phyloP scores from a whole-genome alignment of 2,888 invertebrate genomes.

The Polyommatus iphigenia region DNA sequence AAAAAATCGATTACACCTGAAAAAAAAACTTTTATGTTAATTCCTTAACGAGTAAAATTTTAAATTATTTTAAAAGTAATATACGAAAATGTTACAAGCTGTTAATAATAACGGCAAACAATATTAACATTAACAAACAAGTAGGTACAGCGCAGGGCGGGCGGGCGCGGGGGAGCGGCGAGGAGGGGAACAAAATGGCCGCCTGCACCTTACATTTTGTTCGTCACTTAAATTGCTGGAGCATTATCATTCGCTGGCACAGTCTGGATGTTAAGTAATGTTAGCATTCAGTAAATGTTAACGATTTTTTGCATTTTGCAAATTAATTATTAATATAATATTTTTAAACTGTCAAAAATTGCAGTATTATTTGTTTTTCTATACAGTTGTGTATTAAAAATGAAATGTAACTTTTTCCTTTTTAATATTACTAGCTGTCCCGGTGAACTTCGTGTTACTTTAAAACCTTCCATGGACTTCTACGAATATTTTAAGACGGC shows the following conservation, averaged over 20 bases:
- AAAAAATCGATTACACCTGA: not conserved
- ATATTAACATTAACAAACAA: conserved; percentile 42
- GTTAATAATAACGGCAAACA: conserved; percentile 43
- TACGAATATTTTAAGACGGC: too few relatives aligned
- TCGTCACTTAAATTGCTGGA: conserved; percentile 34
- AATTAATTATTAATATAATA: too few relatives aligned
- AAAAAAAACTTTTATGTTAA: not conserved
- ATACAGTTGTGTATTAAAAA: too few relatives aligned
- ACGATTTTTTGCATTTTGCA: not conserved
- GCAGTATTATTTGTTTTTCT: too few relatives aligned
- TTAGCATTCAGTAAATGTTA: not conserved
- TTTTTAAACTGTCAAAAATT: too few relatives aligned
- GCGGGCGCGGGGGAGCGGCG: conserved; percentile 40
- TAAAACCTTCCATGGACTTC: too few relatives aligned
- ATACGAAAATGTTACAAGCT: conserved; percentile 12
- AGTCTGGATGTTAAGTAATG: not conserved
- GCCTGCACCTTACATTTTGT: conserved; percentile 54
- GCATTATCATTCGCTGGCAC: not conserved
- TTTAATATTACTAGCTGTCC: too few relatives aligned
- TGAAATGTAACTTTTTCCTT: too few relatives aligned
- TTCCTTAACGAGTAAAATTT: not conserved
- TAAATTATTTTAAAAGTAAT: not conserved
- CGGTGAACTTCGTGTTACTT: too few relatives aligned
- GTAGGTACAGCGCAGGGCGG: conserved; percentile 36
- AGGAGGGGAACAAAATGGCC: conserved; percentile 74